phyloP scores from a whole-genome alignment of 2,113 vertebrate species.

The Bungarus multicinctus region DNA sequence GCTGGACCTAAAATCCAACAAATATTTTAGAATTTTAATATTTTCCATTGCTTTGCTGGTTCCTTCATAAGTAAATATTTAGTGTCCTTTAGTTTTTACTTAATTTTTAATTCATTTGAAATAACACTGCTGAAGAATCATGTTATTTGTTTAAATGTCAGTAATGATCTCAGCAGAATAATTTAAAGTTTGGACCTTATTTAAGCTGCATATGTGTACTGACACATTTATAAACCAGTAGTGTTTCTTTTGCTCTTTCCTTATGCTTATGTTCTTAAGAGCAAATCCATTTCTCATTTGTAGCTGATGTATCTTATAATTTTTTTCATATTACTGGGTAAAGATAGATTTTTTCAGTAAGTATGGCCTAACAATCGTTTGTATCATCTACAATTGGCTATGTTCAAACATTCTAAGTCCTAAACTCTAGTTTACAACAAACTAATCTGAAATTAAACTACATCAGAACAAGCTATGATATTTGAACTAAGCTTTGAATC shows the following conservation, averaged over 20 bases:
- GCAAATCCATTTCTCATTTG: background rate
- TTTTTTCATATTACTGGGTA: background rate
- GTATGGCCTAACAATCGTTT: background rate
- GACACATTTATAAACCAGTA: background rate
- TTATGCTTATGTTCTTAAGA: background rate
- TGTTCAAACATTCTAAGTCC: background rate
- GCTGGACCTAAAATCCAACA: background rate
- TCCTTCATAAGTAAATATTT: background rate
- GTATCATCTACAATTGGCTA: background rate
- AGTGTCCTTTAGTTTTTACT: background rate
- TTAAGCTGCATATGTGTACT: background rate
- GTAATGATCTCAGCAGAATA: background rate
- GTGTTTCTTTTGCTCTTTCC: background rate
- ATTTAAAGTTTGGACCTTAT: background rate
- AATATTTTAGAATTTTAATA: background rate
- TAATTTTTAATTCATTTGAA: background rate
- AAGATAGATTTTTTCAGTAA: background rate
- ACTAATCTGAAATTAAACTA: background rate
- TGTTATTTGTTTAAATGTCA: background rate
- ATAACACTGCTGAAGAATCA: background rate
- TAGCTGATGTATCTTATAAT: background rate
- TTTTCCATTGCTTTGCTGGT: background rate
- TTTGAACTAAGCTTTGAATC: background rate
- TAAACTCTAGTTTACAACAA: background rate
- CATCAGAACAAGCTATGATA: background rate